phyloP scores from a whole-genome alignment of 2,888 invertebrate genomes.

The Thelaira solivaga region DNA sequence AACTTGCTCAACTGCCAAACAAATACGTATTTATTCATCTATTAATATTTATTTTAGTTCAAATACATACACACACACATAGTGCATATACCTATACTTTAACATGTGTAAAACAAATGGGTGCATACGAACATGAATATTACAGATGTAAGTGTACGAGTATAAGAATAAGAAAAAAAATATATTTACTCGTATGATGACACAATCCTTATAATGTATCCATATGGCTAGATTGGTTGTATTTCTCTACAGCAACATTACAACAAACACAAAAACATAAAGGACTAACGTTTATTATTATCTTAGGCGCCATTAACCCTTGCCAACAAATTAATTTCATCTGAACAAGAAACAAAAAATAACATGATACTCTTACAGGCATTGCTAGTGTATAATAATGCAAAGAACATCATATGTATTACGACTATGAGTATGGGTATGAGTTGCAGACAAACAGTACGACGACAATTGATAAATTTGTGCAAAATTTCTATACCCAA shows the following conservation, averaged over 20 bases:
- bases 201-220: slow-evolving; percentile 48
- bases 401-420: slow-evolving; percentile 28
- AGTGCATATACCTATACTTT: background rate
- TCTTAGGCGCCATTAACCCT: slow-evolving; percentile 51
- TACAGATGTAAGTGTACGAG: slow-evolving; percentile 29
- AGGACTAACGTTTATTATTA: slow-evolving; percentile 44
- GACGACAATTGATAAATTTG: slow-evolving; percentile 38
- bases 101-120: background rate
- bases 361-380: slow-evolving; percentile 16
- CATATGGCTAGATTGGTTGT: slow-evolving; percentile 48
- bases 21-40: too few relatives aligned
- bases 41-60: slow-evolving; percentile 10
- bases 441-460: background rate
- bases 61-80: background rate
- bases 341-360: slow-evolving; percentile 37
- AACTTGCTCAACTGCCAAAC: slow-evolving; percentile 39
- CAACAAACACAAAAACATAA: background rate
- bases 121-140: slow-evolving; percentile 18
- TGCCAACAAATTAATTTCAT: slow-evolving; percentile 53
- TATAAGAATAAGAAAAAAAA: slow-evolving; percentile 26
- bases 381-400: slow-evolving; percentile 34
- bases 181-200: slow-evolving; percentile 53
- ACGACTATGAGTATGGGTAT: too few relatives aligned
- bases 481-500: slow-evolving; percentile 37
- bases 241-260: background rate